phyloP scores from a whole-genome alignment of 2,113 vertebrate species.

The Alethe diademata region DNA sequence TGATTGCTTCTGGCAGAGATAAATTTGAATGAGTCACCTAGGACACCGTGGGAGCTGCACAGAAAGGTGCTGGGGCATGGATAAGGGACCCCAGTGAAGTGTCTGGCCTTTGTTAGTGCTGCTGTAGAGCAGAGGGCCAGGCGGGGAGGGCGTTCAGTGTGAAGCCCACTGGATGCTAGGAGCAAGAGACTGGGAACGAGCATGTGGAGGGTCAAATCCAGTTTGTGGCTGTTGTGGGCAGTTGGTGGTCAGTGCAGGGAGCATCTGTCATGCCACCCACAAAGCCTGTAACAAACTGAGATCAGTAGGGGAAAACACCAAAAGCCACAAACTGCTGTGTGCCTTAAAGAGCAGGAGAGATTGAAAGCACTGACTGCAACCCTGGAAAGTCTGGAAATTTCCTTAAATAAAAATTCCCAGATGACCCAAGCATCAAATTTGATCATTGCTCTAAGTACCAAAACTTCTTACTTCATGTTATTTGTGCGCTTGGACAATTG shows the following conservation, averaged over 20 bases:
- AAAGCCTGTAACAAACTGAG: background rate
- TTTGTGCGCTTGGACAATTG: background rate
- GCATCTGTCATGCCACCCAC: background rate
- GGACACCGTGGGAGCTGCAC: background rate
- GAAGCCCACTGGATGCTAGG: background rate
- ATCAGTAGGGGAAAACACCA: conserved; percentile 11
- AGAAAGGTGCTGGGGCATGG: background rate
- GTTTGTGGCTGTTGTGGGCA: background rate
- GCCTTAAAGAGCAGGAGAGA: background rate
- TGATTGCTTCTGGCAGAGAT: background rate
- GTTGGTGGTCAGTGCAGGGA: background rate
- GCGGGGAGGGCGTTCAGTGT: background rate
- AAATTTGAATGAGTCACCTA: background rate
- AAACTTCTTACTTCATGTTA: background rate
- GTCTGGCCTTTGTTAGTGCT: background rate
- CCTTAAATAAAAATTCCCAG: conserved; percentile 3
- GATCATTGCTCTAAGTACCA: background rate
- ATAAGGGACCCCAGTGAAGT: background rate
- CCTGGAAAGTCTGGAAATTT: conserved; percentile 28
- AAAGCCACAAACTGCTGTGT: background rate
- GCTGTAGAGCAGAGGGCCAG: background rate
- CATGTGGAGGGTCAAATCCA: background rate
- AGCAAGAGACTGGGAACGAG: background rate
- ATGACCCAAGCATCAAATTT: background rate
- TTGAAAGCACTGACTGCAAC: background rate